A percentile compares a stretch with the other conserved stretches of the same genome.
Evolutionary conservation across 2,888 invertebrate genomes (phyloP).

Genomic region (Thyatira batis): DNA sequence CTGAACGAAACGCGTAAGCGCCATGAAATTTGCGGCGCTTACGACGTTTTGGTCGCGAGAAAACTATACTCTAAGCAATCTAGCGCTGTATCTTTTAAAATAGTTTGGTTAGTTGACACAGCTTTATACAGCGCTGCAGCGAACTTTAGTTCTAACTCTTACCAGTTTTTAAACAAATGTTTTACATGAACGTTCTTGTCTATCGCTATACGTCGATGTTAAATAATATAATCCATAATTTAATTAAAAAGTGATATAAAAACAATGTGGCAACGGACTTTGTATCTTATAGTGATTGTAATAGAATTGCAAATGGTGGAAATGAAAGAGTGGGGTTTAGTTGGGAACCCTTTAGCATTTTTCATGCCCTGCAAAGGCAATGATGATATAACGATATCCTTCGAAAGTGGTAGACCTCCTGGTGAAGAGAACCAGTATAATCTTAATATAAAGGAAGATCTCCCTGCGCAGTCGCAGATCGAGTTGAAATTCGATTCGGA

Average conservation of each 20-base stretch:
- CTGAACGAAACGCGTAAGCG: too few relatives aligned
- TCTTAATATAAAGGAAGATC: conserved; percentile 18
- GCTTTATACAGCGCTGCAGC: too few relatives aligned
- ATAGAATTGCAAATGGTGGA: neutral
- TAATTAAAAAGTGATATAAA: neutral
- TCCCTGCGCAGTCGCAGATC: conserved; percentile 17
- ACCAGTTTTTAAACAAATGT: too few relatives aligned
- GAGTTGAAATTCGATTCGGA: conserved; percentile 34
- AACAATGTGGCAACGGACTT: neutral
- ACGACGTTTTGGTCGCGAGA: too few relatives aligned
- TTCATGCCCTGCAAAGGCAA: conserved; percentile 28
- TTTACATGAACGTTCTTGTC: too few relatives aligned
- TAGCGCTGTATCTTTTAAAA: too few relatives aligned
- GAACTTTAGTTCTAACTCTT: too few relatives aligned
- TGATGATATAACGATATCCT: conserved; percentile 19
- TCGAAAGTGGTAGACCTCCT: conserved; percentile 30
- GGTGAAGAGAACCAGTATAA: conserved; percentile 40
- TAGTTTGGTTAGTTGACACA: too few relatives aligned
- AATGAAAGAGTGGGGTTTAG: neutral
- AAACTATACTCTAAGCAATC: too few relatives aligned
- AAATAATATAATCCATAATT: neutral
- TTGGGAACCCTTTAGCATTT: neutral
- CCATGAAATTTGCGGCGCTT: too few relatives aligned
- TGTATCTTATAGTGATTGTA: neutral
- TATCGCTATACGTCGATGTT: too few relatives aligned